Evolutionary conservation across 2,797 vertebrate species (phyloP).

Genomic region (Lepus oiostolus): DNA sequence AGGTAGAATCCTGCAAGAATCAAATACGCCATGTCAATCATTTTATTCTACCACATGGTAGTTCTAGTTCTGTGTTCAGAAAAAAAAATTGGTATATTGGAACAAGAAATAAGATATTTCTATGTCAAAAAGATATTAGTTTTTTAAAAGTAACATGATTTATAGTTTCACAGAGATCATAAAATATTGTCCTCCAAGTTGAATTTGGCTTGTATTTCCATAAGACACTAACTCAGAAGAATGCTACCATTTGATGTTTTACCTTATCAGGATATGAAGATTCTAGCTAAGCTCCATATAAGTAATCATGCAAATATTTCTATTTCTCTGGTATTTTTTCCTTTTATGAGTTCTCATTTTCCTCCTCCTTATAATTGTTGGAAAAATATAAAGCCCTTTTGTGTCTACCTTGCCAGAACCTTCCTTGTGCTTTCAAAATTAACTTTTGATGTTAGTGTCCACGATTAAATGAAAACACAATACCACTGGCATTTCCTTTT

Average conservation of each 20-base stretch:
- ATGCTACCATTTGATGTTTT: slow-evolving; percentile 18
- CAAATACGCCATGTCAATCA: background rate
- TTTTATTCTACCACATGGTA: background rate
- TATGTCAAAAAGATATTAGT: slow-evolving; percentile 12
- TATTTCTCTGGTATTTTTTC: slow-evolving; percentile 22
- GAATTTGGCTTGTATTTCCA: slow-evolving; percentile 52
- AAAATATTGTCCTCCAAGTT: background rate
- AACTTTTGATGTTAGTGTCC: background rate
- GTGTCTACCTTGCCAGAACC: background rate
- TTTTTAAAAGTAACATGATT: background rate
- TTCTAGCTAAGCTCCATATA: background rate
- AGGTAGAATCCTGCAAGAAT: background rate
- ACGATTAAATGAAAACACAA: slow-evolving; percentile 29
- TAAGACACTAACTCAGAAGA: slow-evolving; percentile 8
- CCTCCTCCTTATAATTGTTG: slow-evolving; percentile 23
- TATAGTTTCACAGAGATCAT: background rate
- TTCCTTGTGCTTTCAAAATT: slow-evolving; percentile 59
- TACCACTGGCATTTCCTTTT: slow-evolving; percentile 17
- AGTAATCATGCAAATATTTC: background rate
- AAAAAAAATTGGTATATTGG: background rate
- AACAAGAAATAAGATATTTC: slow-evolving; percentile 34
- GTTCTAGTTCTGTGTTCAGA: background rate
- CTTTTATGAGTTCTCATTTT: background rate
- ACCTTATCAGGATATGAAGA: background rate
- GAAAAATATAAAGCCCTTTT: background rate